Conservation (phyloP, 2,888 invertebrate species). For the Volucella inflata region DNA sequence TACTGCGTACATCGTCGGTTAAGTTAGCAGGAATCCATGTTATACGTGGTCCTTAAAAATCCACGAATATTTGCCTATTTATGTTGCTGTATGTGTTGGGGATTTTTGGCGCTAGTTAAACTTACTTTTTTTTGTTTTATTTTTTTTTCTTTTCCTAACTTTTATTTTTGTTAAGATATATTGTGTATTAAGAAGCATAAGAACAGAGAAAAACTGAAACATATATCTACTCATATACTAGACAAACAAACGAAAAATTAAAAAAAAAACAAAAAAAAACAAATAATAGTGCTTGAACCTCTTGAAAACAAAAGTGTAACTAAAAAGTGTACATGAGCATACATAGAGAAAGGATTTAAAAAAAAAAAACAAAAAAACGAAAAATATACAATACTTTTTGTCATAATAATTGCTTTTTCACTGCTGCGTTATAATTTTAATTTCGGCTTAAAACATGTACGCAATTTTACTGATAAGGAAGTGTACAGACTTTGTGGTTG, state of each 20-base stretch:
- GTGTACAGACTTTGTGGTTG: too few relatives aligned
- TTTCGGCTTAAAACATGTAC: too few relatives aligned
- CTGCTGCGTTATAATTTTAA: too few relatives aligned
- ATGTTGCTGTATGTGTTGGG: constrained; percentile 43
- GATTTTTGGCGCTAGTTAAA: constrained; percentile 38
- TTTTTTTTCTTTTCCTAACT: constrained; percentile 22
- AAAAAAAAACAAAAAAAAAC: constrained; percentile 31
- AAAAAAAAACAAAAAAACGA: constrained; percentile 51
- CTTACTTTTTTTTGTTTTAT: constrained; percentile 27
- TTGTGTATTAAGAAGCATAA: constrained; percentile 57
- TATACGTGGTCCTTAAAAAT: constrained; percentile 41
- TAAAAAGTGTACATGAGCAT: constrained; percentile 57
- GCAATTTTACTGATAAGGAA: too few relatives aligned
- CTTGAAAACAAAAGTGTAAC: constrained; percentile 58
- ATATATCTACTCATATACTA: constrained; percentile 20
- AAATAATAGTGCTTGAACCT: constrained; percentile 23
- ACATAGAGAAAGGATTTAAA: constrained; percentile 49
- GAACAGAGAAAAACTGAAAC: constrained; percentile 17
- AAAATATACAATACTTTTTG: constrained; percentile 72
- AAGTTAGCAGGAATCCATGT: constrained; percentile 50
- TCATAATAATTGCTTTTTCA: constrained; percentile 43
- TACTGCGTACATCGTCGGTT: constrained; percentile 48
- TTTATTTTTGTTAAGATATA: constrained; percentile 45
- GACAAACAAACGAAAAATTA: constrained; percentile 37
- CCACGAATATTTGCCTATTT: constrained; percentile 26